Percentiles rank a stretch among this genome's conserved stretches.
These are phyloP conservation scores for Hippopotamyrus pictus DNA, from an alignment of 2,797 vertebrate species.

Conservation along the genomic window DNA sequence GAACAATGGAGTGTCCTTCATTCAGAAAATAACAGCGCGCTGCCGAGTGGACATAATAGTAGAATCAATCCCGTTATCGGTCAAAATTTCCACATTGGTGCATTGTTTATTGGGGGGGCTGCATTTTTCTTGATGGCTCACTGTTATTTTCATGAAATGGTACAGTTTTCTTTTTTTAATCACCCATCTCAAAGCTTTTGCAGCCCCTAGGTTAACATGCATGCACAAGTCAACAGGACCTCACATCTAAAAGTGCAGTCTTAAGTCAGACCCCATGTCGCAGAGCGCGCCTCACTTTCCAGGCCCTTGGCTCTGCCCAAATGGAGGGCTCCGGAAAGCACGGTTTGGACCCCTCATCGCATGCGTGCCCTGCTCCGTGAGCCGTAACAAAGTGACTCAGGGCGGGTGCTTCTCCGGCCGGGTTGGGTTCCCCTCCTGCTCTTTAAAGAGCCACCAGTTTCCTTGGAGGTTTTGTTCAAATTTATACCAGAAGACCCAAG, in stretches of 20 bases:
- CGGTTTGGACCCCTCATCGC: background rate
- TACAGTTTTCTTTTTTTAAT: background rate
- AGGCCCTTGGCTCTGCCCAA: background rate
- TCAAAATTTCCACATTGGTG: background rate
- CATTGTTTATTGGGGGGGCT: background rate
- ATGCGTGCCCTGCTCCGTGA: background rate
- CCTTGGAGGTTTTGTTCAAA: background rate
- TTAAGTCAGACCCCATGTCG: background rate
- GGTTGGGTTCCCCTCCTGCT: background rate
- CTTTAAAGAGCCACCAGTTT: background rate
- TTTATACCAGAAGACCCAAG: background rate
- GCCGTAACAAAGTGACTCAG: background rate
- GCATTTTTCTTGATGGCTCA: background rate
- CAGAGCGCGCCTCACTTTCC: background rate
- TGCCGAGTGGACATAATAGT: background rate
- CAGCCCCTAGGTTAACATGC: background rate
- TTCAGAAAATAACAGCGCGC: background rate
- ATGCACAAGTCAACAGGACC: background rate
- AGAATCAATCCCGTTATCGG: background rate
- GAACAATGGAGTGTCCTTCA: background rate
- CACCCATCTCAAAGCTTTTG: background rate
- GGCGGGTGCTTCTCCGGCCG: background rate
- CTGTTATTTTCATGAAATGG: background rate
- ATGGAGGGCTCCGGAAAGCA: background rate
- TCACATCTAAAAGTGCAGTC: background rate